These are phyloP conservation scores for Saccostrea cuccullata DNA, from an alignment of 1,140 invertebrate genomes.

Conservation along the genomic window DNA sequence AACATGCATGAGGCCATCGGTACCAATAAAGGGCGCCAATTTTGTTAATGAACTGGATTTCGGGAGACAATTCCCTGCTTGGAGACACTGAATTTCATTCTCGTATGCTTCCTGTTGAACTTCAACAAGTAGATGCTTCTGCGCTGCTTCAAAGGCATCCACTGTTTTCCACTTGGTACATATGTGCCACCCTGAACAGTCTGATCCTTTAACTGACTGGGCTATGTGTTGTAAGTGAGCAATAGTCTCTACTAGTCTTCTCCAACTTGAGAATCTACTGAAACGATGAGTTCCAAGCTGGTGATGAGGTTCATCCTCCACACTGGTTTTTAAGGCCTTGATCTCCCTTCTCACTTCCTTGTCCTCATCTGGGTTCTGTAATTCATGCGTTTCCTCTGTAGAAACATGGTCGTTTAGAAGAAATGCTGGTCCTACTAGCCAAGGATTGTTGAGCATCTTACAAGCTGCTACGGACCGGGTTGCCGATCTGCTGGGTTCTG, in stretches of 20 bases:
- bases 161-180: no score
- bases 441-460: neutral
- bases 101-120: no score
- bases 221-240: neutral
- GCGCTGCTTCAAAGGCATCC: neutral
- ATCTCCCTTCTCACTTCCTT: no score
- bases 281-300: conserved; percentile 24
- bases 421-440: conserved; percentile 6
- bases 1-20: no score
- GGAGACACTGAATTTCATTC: no score
- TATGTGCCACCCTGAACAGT: neutral
- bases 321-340: no score
- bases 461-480: conserved; percentile 19
- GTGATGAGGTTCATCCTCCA: neutral
- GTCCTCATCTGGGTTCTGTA: neutral
- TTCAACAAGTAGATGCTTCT: neutral
- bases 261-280: neutral
- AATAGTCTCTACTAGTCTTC: neutral
- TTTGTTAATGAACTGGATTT: no score
- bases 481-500: conserved; percentile 41
- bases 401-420: neutral
- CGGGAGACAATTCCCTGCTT: no score
- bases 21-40: no score
- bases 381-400: neutral
- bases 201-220: neutral